Evolutionary conservation across 2,113 vertebrate genomes (phyloP).

Genomic region (Aramus guarauna): DNA sequence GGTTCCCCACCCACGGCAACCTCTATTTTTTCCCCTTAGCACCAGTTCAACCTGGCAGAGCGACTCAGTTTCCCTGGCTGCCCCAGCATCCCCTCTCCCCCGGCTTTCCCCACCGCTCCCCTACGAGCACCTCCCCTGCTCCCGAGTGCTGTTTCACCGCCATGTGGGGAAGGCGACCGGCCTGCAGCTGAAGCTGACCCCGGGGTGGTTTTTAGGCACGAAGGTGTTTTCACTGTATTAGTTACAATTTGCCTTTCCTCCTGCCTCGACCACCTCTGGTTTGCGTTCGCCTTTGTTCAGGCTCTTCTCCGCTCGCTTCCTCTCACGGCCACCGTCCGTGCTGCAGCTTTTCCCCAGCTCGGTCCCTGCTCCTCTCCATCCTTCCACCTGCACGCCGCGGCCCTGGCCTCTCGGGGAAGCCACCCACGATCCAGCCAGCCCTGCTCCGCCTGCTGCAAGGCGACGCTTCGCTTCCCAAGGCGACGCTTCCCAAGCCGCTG

Average conservation of each 20-base stretch:
- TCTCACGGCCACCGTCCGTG: not conserved
- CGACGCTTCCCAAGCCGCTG: not conserved
- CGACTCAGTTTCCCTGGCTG: not conserved
- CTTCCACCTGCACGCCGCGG: accelerated
- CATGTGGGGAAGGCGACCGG: accelerated
- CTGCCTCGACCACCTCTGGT: not conserved
- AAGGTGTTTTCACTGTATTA: not conserved
- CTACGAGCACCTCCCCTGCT: not conserved
- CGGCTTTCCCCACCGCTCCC: accelerated
- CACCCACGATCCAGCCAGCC: not conserved
- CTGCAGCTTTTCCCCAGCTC: not conserved
- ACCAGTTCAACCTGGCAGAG: not conserved
- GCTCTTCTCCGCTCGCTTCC: not conserved
- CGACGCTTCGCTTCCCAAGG: no score
- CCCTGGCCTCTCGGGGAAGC: not conserved
- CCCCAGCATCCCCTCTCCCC: not conserved
- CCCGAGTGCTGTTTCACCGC: not conserved
- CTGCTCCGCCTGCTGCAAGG: not conserved
- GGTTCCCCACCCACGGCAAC: not conserved
- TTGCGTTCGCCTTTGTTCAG: not conserved
- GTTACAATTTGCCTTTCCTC: not conserved
- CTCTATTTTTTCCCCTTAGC: constrained; percentile 29
- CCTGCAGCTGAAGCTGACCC: not conserved
- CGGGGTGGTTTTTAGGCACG: not conserved
- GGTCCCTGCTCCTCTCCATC: not conserved